Evolutionary conservation across 2,888 invertebrate genomes (phyloP).

Genomic region (Marronus borbonicus): DNA sequence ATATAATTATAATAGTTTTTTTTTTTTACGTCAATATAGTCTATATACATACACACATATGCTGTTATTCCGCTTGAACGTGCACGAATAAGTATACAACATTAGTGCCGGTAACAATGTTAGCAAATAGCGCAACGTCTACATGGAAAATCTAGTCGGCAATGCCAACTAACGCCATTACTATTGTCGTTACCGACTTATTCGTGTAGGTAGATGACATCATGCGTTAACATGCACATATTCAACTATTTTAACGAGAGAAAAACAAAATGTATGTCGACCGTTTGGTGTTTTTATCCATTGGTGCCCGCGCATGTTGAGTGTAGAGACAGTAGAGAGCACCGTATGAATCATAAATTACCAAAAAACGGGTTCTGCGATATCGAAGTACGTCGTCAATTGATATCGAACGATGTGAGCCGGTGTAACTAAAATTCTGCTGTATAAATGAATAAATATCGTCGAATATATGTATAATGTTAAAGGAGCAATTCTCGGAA

Average conservation of each 20-base stretch:
- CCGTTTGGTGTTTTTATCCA: background rate
- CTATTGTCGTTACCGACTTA: slow-evolving; percentile 16
- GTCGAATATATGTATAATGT: no score
- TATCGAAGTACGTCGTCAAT: background rate
- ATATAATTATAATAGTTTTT: no score
- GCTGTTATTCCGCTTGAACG: background rate
- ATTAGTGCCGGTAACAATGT: slow-evolving; percentile 26
- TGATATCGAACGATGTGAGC: background rate
- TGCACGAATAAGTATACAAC: slow-evolving; percentile 13
- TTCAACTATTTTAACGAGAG: slow-evolving; percentile 47
- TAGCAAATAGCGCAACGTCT: slow-evolving; percentile 20
- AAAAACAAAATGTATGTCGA: slow-evolving; percentile 23
- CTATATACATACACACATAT: no score
- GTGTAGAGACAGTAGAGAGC: no score
- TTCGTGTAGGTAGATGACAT: slow-evolving; percentile 49
- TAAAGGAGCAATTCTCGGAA: no score
- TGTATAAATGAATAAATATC: no score
- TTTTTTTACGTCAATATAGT: no score
- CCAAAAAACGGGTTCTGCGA: slow-evolving; percentile 27
- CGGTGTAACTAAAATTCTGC: background rate
- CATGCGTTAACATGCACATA: slow-evolving; percentile 45
- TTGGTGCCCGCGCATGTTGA: slow-evolving; percentile 14
- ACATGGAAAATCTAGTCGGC: slow-evolving; percentile 6
- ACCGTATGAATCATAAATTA: slow-evolving; percentile 43
- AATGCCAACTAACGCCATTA: slow-evolving; percentile 17